phyloP scores from a whole-genome alignment of 1,140 invertebrate genomes.

The Schlechtendalia chinensis region DNA sequence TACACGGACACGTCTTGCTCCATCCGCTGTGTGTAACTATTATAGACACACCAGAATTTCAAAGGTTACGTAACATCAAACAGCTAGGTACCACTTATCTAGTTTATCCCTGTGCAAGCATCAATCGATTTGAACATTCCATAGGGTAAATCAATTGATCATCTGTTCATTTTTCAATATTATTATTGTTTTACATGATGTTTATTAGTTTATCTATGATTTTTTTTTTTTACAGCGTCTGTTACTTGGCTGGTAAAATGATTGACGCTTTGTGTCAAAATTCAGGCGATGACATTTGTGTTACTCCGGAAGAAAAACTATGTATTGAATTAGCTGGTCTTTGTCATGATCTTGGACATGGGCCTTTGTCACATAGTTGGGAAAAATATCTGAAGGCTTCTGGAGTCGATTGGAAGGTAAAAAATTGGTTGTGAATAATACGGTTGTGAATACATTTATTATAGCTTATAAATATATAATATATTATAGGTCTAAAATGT shows the following conservation, averaged over 20 bases:
- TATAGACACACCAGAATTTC: constrained; percentile 67
- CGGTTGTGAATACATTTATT: too few relatives aligned
- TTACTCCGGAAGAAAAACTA: constrained; percentile 51
- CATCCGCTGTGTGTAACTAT: constrained; percentile 59
- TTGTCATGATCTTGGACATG: constrained; percentile 70
- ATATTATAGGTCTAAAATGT: not conserved
- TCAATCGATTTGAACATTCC: constrained; percentile 66
- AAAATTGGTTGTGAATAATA: not conserved
- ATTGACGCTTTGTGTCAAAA: constrained; percentile 52
- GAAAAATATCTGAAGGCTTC: constrained; percentile 57
- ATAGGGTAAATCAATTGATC: constrained; percentile 59
- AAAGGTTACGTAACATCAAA: constrained; percentile 62
- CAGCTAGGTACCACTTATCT: constrained; percentile 61
- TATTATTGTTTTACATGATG: not conserved
- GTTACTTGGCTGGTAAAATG: constrained; percentile 54
- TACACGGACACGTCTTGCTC: constrained; percentile 60
- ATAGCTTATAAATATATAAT: too few relatives aligned
- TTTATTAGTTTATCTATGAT: not conserved
- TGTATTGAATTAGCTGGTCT: constrained; percentile 64
- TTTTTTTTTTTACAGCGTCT: constrained; percentile 53
- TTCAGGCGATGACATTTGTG: constrained; percentile 25
- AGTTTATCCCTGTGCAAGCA: constrained; percentile 63
- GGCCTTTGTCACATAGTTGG: constrained; percentile 67
- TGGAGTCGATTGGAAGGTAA: constrained; percentile 56
- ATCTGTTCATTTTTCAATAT: constrained; percentile 2